Base-by-base conservation (phyloP, 2,888 invertebrate species). In the Ypsolopha scabrella region DNA sequence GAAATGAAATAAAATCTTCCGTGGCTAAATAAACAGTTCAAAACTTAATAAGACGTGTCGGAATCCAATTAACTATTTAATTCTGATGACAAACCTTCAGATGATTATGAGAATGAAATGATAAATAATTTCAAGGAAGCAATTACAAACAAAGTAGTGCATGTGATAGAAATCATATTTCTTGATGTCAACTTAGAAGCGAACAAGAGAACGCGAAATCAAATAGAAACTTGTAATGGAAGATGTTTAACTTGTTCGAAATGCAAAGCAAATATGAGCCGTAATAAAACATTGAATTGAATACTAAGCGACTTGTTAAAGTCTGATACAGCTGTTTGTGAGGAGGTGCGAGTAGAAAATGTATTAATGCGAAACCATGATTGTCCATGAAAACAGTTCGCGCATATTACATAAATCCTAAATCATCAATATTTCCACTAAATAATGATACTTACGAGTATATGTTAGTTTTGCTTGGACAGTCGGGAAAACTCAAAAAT, bases 221-320 rank as follows among this genome's bases (percentile, higher is more conserved):
- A 85, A 86, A 85, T 86, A 85, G 86, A 86, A 85, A 85, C 85
- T 77, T 80, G 83, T 76, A 82, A 82, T 83, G 80, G 79, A 80
- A 79, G 80, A 82, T 80, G 79, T 67, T 70, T 64, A 67, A 71
- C 74, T 70, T 77, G 83, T 80, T 78, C 76, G 72, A 74, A 74
- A 76, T 76, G 68, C 73, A 72, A 73, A 71, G 71, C 76, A 81
- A 83, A 83, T 74, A 75, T 61, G 67, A 64, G 57, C 35, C 70
- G 79, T 75, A 77, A 80, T 85, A 85, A 80, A 82, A 81, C 80
- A 79, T 79, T 79, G 76, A 70, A 77, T 79, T 78, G 77, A 70
- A 76, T 76, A 74, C 75, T 71, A 73, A 72, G 38, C 36, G 38
- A 45, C 74, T 68, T 75, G 79, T 77, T 76, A 79, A 34, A 78